A percentile compares a stretch with the other conserved stretches of the same genome.
phyloP scores from a whole-genome alignment of 2,888 invertebrate species.

The Oeneis ivallda region DNA sequence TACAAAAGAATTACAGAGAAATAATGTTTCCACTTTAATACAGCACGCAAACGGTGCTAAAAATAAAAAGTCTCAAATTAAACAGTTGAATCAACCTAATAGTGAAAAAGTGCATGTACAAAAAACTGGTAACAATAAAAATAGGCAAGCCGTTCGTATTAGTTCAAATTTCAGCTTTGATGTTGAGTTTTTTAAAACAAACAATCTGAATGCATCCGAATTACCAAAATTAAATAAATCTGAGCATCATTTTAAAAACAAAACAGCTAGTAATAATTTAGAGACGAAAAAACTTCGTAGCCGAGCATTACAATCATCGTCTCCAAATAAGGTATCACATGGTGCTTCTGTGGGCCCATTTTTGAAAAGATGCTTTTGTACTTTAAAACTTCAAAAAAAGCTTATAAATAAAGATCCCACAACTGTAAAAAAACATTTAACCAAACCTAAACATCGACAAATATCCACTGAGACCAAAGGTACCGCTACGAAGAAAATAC shows the following conservation, averaged over 20 bases:
- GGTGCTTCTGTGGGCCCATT: constrained; percentile 37
- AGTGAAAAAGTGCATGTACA: constrained; percentile 1
- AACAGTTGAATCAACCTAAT: neutral
- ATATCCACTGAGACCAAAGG: constrained; percentile 15
- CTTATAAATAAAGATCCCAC: constrained; percentile 12
- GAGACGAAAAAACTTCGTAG: neutral
- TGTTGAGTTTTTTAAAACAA: constrained; percentile 42
- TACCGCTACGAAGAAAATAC: constrained; percentile 23
- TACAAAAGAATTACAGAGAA: neutral
- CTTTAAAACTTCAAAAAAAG: constrained; percentile 43
- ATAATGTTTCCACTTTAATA: neutral
- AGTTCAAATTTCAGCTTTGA: constrained; percentile 43
- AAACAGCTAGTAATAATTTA: neutral
- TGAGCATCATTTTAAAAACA: constrained; percentile 1
- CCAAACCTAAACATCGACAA: neutral
- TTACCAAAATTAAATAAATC: constrained; percentile 4
- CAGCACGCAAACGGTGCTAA: neutral
- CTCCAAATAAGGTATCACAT: constrained; percentile 34
- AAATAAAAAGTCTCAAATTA: neutral
- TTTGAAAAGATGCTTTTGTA: constrained; percentile 48
- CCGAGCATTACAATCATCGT: constrained; percentile 15
- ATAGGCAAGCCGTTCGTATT: constrained; percentile 39
- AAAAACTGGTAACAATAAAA: neutral
- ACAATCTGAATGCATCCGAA: neutral
- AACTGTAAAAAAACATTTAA: neutral